Evolutionary conservation across 1,140 invertebrate genomes (phyloP).

Genomic region (Pissodes strobi): DNA sequence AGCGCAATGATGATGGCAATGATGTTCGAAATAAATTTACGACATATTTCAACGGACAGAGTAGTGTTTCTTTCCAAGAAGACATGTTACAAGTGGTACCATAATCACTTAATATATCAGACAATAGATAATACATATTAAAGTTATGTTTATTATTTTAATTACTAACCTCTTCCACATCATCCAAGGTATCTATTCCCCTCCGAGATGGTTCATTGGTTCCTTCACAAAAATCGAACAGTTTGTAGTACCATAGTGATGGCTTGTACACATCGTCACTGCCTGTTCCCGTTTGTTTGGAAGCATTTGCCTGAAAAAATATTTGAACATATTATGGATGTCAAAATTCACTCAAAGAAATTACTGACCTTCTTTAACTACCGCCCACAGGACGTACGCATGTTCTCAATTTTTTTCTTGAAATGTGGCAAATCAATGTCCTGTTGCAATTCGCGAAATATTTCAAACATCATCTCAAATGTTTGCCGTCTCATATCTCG

Average conservation of each 20-base stretch:
- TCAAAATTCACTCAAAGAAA: background rate
- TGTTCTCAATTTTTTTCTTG: conserved; percentile 16
- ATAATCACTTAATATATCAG: conserved; percentile 1
- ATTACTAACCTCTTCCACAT: background rate
- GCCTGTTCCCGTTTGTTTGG: conserved; percentile 8
- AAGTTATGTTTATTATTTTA: conserved; percentile 5
- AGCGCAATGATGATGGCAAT: conserved; percentile 9
- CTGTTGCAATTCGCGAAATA: conserved; percentile 11
- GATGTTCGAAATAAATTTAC: too few relatives aligned
- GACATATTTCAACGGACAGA: too few relatives aligned
- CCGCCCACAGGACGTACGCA: conserved; percentile 9
- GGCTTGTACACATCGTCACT: conserved; percentile 5
- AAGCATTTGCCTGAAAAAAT: conserved; percentile 14
- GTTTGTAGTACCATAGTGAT: conserved; percentile 11
- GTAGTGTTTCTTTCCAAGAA: too few relatives aligned
- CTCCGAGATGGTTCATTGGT: conserved; percentile 14
- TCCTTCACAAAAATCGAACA: conserved; percentile 11
- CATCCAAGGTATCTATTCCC: conserved; percentile 6
- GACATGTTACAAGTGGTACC: too few relatives aligned
- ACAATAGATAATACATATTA: conserved; percentile 3
- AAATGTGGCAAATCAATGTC: conserved; percentile 4
- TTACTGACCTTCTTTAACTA: conserved; percentile 13
- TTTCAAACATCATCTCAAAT: conserved; percentile 8
- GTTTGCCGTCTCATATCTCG: conserved; percentile 21
- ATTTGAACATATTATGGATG: background rate